phyloP scores from a whole-genome alignment of 2,888 invertebrate species.

The Helicoverpa assulta region DNA sequence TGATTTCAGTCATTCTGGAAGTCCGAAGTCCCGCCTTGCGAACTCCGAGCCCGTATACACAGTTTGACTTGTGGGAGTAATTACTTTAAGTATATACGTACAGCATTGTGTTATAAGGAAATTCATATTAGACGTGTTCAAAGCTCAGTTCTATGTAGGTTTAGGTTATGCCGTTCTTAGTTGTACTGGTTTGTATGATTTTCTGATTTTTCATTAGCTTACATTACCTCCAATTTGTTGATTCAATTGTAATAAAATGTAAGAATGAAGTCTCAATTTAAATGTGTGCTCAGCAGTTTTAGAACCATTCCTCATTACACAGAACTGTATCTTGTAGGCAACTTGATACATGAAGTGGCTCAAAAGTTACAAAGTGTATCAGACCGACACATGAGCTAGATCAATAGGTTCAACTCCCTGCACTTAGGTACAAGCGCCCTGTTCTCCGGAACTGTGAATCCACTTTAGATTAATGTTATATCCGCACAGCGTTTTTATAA shows the following conservation, averaged over 20 bases:
- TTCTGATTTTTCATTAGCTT: not conserved
- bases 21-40: constrained; percentile 11
- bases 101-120: constrained; percentile 7
- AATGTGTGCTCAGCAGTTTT: not conserved
- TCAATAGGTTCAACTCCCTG: constrained; percentile 46
- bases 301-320: not conserved
- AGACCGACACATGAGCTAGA: constrained; percentile 35
- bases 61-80: constrained; percentile 32
- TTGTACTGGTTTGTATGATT: not conserved
- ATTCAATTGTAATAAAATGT: not conserved
- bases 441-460: constrained; percentile 33
- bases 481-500: constrained; percentile 21
- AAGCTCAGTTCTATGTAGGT: not conserved
- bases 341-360: constrained; percentile 29
- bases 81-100: constrained; percentile 21
- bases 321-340: not conserved
- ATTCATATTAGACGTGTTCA: constrained; percentile 13
- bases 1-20: constrained; percentile 26
- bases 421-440: constrained; percentile 25
- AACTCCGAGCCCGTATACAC: constrained; percentile 15
- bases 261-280: not conserved
- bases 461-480: constrained; percentile 29
- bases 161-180: not conserved
- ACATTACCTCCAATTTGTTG: not conserved
- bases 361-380: constrained; percentile 18